phyloP scores from a whole-genome alignment of 2,113 vertebrate genomes.

The Proterorhinus semilunaris region DNA sequence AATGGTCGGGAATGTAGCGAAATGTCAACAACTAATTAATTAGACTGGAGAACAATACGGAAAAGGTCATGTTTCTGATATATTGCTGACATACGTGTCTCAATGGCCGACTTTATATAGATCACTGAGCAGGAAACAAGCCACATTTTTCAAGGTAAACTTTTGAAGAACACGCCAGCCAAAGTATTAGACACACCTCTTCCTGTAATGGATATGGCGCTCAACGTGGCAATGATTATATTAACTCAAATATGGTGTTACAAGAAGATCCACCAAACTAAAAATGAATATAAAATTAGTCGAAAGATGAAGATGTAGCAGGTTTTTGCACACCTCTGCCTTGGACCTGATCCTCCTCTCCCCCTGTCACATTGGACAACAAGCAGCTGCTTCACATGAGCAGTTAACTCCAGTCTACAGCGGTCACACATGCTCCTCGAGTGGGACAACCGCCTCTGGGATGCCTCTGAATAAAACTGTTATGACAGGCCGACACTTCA shows the following conservation, averaged over 20 bases:
- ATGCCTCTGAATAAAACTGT: conserved; percentile 24
- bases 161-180: background rate
- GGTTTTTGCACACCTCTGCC: conserved; percentile 12
- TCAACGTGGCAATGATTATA: no score
- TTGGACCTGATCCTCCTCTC: conserved; percentile 14
- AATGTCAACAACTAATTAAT: conserved; percentile 70
- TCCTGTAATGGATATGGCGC: no score
- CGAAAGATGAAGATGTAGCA: background rate
- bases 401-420: background rate
- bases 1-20: conserved; percentile 37
- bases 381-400: conserved; percentile 16
- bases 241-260: no score
- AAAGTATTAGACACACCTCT: no score
- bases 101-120: conserved; percentile 5
- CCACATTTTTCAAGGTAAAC: background rate
- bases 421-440: background rate
- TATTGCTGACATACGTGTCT: conserved; percentile 26
- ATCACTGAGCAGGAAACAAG: conserved; percentile 18
- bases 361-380: conserved; percentile 18
- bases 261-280: no score
- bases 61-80: conserved; percentile 55
- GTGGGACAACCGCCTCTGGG: conserved; percentile 7
- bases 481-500: conserved; percentile 17
- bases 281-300: no score
- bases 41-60: conserved; percentile 33